phyloP scores from a whole-genome alignment of 2,888 invertebrate species.

The Augiades crinisus region DNA sequence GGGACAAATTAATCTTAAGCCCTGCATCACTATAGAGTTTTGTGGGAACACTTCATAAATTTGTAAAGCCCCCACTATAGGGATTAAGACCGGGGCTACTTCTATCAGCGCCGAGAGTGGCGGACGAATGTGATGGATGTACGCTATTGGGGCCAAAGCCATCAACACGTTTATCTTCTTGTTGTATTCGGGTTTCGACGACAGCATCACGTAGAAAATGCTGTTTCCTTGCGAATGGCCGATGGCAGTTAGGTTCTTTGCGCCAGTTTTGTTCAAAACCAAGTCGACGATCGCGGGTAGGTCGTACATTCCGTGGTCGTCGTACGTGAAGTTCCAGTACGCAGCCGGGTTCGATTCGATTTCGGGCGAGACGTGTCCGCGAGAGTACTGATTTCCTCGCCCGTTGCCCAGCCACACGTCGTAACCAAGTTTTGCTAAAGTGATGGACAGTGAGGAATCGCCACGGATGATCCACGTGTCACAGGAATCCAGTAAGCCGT shows the following conservation, averaged over 20 bases:
- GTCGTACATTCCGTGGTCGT: slow-evolving; percentile 86
- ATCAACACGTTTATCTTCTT: slow-evolving; percentile 69
- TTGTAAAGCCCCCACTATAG: slow-evolving; percentile 4
- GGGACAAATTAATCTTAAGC: slow-evolving; percentile 23
- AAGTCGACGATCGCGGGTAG: slow-evolving; percentile 81
- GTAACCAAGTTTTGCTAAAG: slow-evolving; percentile 69
- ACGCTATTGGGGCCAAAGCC: slow-evolving; percentile 76
- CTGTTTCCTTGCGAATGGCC: slow-evolving; percentile 86
- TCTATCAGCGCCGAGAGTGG: slow-evolving; percentile 14
- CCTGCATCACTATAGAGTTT: background rate
- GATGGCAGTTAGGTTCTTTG: slow-evolving; percentile 78
- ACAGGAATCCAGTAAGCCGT: slow-evolving; percentile 46
- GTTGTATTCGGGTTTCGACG: slow-evolving; percentile 74
- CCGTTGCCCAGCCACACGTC: slow-evolving; percentile 65
- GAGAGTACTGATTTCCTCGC: slow-evolving; percentile 83
- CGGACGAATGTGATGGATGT: slow-evolving; percentile 22
- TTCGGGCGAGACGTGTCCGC: slow-evolving; percentile 69
- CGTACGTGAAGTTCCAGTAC: slow-evolving; percentile 82
- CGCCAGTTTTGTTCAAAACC: slow-evolving; percentile 60
- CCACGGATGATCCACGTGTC: slow-evolving; percentile 47
- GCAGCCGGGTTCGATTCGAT: slow-evolving; percentile 38
- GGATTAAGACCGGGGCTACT: background rate
- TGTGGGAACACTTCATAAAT: slow-evolving; percentile 27
- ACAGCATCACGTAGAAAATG: slow-evolving; percentile 69
- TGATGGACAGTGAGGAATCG: slow-evolving; percentile 42